These are phyloP conservation scores for Rissa tridactyla DNA, from an alignment of 2,113 vertebrate species.

Conservation along the genomic window DNA sequence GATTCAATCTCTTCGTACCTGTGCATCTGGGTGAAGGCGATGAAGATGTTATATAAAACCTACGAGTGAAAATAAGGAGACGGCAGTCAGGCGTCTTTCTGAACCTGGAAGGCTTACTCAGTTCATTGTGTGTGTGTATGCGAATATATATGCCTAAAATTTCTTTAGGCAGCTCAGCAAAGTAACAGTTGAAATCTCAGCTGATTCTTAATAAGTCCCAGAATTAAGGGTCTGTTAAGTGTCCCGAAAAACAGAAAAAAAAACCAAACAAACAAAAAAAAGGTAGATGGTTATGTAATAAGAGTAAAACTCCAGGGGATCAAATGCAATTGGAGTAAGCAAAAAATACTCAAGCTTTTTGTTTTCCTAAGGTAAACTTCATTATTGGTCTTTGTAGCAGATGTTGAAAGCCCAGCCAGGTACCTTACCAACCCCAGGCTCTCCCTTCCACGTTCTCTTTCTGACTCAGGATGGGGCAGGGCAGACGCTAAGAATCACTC, in stretches of 20 bases:
- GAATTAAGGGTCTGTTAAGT: background rate
- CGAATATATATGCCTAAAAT: background rate
- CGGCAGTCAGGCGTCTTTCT: background rate
- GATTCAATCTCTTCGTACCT: slow-evolving; percentile 81
- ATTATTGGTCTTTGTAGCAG: background rate
- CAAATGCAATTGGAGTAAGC: background rate
- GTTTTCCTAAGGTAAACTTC: background rate
- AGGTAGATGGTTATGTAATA: background rate
- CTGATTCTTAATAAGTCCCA: background rate
- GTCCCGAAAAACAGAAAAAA: background rate
- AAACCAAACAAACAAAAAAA: background rate
- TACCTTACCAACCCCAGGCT: background rate
- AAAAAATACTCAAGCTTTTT: background rate
- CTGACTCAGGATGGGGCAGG: background rate
- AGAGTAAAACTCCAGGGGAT: background rate
- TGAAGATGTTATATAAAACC: slow-evolving; percentile 95
- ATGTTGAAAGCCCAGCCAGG: background rate
- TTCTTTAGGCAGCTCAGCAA: background rate
- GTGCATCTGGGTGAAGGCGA: slow-evolving; percentile 87
- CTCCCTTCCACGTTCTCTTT: fast-evolving
- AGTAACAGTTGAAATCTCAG: background rate
- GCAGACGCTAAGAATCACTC: background rate
- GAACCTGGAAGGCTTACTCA: background rate
- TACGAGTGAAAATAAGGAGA: slow-evolving; percentile 33
- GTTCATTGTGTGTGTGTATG: background rate